Conservation (phyloP, 2,113 vertebrate genomes). For the Deroptyus accipitrinus region DNA sequence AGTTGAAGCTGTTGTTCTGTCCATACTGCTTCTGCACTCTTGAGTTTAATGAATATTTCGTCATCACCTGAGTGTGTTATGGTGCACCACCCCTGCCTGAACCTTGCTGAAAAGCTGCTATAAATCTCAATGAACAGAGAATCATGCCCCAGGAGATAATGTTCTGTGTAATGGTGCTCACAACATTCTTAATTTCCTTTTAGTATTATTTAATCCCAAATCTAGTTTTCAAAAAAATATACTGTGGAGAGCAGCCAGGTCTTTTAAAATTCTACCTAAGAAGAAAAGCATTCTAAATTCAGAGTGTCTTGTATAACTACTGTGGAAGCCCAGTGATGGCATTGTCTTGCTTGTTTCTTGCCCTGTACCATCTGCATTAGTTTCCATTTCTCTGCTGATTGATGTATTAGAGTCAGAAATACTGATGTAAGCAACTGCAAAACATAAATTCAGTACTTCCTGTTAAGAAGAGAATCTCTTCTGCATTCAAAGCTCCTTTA, state of each 20-base stretch:
- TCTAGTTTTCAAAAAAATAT: neutral
- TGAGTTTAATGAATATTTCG: neutral
- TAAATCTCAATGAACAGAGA: accelerated
- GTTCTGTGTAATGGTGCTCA: neutral
- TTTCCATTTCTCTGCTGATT: neutral
- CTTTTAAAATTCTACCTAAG: neutral
- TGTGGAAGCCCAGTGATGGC: neutral
- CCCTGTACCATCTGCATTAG: neutral
- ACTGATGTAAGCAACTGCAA: neutral
- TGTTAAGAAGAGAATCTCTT: neutral
- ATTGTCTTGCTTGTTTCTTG: neutral
- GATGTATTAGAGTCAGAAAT: neutral
- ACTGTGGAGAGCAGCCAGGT: accelerated
- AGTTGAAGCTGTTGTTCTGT: neutral
- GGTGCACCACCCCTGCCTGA: neutral
- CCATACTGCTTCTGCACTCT: accelerated
- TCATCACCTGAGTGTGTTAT: neutral
- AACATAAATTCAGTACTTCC: neutral
- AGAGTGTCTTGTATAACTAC: neutral
- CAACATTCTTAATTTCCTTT: neutral
- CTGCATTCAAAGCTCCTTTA: neutral
- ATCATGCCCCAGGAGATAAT: accelerated
- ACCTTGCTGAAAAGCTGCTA: neutral
- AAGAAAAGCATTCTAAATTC: neutral
- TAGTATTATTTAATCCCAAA: neutral